Conservation (phyloP, 2,113 vertebrate genomes). For the Nymphicus hollandicus region DNA sequence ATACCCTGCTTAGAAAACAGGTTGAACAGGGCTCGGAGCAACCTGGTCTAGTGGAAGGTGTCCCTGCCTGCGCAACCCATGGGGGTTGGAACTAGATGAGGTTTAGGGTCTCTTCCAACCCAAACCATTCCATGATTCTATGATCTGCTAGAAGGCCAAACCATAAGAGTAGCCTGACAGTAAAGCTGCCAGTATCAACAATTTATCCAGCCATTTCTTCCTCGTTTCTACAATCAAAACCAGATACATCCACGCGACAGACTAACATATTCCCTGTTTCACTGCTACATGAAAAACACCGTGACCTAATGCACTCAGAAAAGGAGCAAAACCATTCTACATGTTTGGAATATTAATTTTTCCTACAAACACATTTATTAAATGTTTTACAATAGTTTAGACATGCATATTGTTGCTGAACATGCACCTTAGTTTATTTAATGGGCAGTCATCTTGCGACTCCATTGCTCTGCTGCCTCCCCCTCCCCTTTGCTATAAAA, state of each 20-base stretch:
- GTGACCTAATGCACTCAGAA: not conserved
- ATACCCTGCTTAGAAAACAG: not conserved
- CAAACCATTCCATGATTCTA: not conserved
- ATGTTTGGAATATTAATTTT: not conserved
- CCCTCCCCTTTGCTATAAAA: not conserved
- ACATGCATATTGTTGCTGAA: not conserved
- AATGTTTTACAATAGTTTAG: not conserved
- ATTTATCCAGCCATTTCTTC: not conserved
- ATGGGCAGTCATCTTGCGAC: not conserved
- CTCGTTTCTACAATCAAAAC: not conserved
- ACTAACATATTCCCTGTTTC: fast-evolving
- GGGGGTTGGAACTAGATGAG: not conserved
- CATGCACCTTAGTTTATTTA: fast-evolving
- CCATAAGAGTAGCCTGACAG: not conserved
- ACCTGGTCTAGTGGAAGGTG: not conserved
- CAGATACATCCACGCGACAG: not conserved
- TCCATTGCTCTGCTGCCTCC: not conserved
- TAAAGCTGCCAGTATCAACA: not conserved
- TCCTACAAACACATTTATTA: not conserved
- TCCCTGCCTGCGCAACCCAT: not conserved
- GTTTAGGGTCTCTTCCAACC: not conserved
- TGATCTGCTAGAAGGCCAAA: not conserved
- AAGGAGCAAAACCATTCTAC: not conserved
- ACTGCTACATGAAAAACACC: not conserved
- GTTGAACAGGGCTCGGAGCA: not conserved